phyloP scores from a whole-genome alignment of 1,140 invertebrate genomes.

The Acyrthosiphon pisum region DNA sequence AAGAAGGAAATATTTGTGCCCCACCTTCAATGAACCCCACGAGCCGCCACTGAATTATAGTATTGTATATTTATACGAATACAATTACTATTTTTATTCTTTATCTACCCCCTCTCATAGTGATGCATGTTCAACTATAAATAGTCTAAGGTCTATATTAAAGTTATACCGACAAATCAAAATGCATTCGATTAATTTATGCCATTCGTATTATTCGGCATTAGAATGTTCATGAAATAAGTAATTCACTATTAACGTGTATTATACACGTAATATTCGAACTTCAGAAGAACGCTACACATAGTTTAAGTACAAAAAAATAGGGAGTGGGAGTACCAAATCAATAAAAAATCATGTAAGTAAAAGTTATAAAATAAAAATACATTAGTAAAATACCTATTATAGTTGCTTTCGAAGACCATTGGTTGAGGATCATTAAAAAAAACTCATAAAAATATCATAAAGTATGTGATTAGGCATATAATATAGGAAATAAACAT shows the following conservation, averaged over 20 bases:
- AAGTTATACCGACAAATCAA: not conserved
- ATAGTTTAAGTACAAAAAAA: not conserved
- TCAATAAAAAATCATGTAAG: not conserved
- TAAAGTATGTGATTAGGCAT: too few relatives aligned
- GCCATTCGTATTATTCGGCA: not conserved
- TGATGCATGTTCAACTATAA: not conserved
- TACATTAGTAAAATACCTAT: not conserved
- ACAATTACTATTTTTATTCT: conserved; percentile 7
- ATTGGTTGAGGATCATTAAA: not conserved
- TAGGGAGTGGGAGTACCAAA: too few relatives aligned
- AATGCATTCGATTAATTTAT: not conserved
- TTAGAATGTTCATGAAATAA: not conserved
- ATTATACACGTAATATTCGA: not conserved
- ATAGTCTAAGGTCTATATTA: not conserved
- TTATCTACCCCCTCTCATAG: not conserved
- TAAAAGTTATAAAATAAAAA: not conserved
- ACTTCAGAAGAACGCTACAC: not conserved
- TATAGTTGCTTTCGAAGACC: not conserved
- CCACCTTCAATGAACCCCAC: too few relatives aligned
- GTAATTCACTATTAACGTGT: not conserved
- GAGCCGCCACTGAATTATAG: too few relatives aligned
- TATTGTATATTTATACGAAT: not conserved
- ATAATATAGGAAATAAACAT: not conserved
- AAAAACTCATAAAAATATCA: not conserved
- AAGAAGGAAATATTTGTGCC: too few relatives aligned